Evolutionary conservation across 2,113 vertebrate species (phyloP), one percentile per base, ranked within the genome.

Genomic region (Aptenodytes patagonicus): DNA sequence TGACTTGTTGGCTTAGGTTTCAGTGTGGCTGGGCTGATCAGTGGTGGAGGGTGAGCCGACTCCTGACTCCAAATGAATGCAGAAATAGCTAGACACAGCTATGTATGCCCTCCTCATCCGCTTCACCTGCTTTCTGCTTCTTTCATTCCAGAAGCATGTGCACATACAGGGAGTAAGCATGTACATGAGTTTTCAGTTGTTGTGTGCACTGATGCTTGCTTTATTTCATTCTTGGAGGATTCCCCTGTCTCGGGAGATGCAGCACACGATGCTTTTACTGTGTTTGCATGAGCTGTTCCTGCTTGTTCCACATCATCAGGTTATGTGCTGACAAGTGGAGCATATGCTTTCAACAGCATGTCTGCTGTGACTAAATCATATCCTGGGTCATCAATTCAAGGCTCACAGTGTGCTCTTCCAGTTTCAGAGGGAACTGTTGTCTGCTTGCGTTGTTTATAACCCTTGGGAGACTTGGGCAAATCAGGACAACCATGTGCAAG

Each of bases 311-410:
- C 89, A 86, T 70, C 75, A 82, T 61, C 58, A 80, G 54, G n/a
- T 84, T 89, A 78, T 68, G 85, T 60, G 86, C 83, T 95, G 83
- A 87, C 92, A 97, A 95, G 78, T 46, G 60, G 73, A 95, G 88
- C 86, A 91, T 92, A 89, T 83, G 73, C 80, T 93, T 65, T 85
- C 76, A 77, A 75, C 92, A 95, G 73, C 66, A 38, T 85, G 72
- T 87, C 92, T 95, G 80, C 77, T 86, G 76, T 65, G 84, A 75
- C 88, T 75, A 77, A 89, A 92, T 94, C 81, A 77, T 83, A 65
- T 44, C 79, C 83, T 69, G 57, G 93, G 91, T 93, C 89, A 96
- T 85, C 76, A 76, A 18, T 68, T 87, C 88, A 84, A 79, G 65
- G 55, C 81, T 94, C 3, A 17, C 28, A 42, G 69, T 17, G 24